Evolutionary conservation across 2,113 vertebrate genomes (phyloP), one percentile per base, ranked within the genome.

Genomic region (Haemorhous mexicanus): DNA sequence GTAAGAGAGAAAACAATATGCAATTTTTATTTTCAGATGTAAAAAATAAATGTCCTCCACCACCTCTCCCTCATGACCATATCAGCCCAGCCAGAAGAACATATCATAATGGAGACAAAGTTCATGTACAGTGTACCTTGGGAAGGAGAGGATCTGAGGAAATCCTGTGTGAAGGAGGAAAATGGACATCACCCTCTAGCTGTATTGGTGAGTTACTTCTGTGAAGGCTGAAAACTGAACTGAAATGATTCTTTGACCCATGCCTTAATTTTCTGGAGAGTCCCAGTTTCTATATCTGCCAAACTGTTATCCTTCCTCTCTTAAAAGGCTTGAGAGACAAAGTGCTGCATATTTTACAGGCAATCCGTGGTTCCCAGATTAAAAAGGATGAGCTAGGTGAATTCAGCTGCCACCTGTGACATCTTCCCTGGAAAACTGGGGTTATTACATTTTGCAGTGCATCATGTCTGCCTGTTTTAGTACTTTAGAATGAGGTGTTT

Each of bases 31-130:
- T 74, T 32, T 37, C 86, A 98, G 98, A 95, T 83, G 89, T 95
- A 91, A 98, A 94, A 95, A 97, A 62, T 52, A 97, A 97, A 70
- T 98, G 98, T 52, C 96, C 98, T 78, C 96, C 93, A 24, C 98
- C 97, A 33, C 98, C 98, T 1, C 61, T 97, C 63, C 97, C 87
- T 39, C 84, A 96, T 41, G 75, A 95, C 32, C 96, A 10, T 43
- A 8, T 70, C 6, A 59, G 69, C 46, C 41, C 70, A 17, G 43
- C 35, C 30, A 73, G 78, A 26, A 90, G 70, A 49, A 89, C 76
- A 0, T 97, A 97, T 7, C 97, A 7, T 11, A 95, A 81, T 9
- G 98, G 98, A 63, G 97, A 98, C 53, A 73, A 22, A 68, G 79
- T 98, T 26, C 93, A 0, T 14, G 55, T 98, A 26, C 94, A 93